phyloP scores from a whole-genome alignment of 1,140 invertebrate genomes.

The Brachionus koreanus region DNA sequence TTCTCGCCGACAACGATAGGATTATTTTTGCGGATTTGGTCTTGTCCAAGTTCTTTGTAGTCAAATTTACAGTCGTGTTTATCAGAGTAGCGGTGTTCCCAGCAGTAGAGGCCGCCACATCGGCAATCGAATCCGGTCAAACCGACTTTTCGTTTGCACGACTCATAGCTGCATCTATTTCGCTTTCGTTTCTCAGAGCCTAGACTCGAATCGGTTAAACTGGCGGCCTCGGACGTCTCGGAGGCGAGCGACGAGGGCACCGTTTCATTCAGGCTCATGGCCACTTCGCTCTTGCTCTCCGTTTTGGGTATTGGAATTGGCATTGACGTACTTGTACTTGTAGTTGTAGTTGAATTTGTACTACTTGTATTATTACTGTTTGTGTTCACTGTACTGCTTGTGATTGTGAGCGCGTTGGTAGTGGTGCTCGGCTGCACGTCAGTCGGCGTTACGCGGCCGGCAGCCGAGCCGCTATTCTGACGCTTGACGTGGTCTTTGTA shows the following conservation, averaged over 20 bases:
- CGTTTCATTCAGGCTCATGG: not conserved
- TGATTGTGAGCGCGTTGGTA: constrained; percentile 41
- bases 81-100: constrained; percentile 96
- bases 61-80: constrained; percentile 98
- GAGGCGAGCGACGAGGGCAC: not conserved
- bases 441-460: constrained; percentile 38
- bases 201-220: constrained; percentile 45
- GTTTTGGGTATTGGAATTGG: not conserved
- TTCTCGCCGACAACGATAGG: constrained; percentile 97
- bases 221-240: constrained; percentile 45
- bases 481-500: constrained; percentile 77
- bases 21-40: constrained; percentile 98
- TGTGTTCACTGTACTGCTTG: not conserved
- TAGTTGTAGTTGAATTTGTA: not conserved
- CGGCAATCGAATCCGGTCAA: constrained; percentile 98
- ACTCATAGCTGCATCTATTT: constrained; percentile 65
- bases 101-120: constrained; percentile 95
- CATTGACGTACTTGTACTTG: not conserved
- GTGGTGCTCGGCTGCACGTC: constrained; percentile 39
- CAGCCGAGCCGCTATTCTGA: constrained; percentile 47
- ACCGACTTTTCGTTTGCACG: constrained; percentile 98
- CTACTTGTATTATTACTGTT: constrained; percentile 48
- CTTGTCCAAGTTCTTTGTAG: constrained; percentile 94
- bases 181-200: constrained; percentile 29
- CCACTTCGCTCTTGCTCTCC: not conserved